Evolutionary conservation across 2,797 vertebrate genomes (phyloP), one percentile per base, ranked within the genome.

Genomic region (Phoxinus dragarum): DNA sequence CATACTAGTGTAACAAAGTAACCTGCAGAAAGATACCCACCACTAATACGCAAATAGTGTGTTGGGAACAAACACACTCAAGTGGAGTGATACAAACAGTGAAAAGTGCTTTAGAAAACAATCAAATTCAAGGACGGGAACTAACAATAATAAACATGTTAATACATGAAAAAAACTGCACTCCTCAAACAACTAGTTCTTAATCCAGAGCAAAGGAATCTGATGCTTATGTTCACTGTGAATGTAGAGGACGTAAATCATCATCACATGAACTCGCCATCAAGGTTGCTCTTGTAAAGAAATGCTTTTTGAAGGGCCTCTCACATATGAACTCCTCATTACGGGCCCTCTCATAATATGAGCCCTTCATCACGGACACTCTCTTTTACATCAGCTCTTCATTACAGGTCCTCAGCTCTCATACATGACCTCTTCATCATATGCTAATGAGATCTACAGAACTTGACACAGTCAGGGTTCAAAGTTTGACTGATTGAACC

Each of bases 291-390:
- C 49, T 72, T 81, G 8, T 27, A 59, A 71, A 23, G 44, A 81
- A 56, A 54, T 56, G 23, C 16, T 38, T 68, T 79, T 80, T 38
- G 3, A 27, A 52, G 49, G 80, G 36, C 52, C 52, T 42, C 80
- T 40, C 49, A 82, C 36, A 80, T 49, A 38, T 69, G 44, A 80
- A 38, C 47, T 69, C 61, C 67, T 80, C 77, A 80, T 80, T 66
- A 34, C 3, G 27, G 40, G 27, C 17, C 17, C 77, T 79, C 59
- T 79, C n/a, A 79, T 11, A 49, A 49, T 66, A 49, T 12, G 3
- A 80, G 34, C 61, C 61, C 77, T 80, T 66, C 42, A 66, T 34
- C 42, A 78, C 38, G 10, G 7, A 78, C 56, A 78, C 38, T 31
- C 59, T 66, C 6, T 79, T 66, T 79, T 47, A 79, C 59, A 79